Evolutionary conservation across 2,888 invertebrate species (phyloP).

Genomic region (Pyrocoelia pectoralis): DNA sequence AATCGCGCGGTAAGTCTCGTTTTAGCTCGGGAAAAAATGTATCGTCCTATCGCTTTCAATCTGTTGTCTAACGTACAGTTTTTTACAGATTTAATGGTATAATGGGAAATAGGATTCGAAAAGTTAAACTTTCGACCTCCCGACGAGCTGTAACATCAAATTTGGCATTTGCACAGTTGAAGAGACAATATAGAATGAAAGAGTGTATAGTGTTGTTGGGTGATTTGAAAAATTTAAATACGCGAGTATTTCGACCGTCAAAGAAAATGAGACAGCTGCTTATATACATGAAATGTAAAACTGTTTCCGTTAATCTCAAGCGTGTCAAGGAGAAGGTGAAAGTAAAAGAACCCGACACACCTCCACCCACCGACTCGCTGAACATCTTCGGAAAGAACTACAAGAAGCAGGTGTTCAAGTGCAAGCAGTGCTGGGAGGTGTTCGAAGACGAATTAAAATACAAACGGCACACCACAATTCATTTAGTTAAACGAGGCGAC

Average conservation of each 20-base stretch:
- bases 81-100: background rate
- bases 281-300: background rate
- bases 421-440: constrained; percentile 7
- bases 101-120: background rate
- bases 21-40: too few relatives aligned
- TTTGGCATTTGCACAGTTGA: too few relatives aligned
- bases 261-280: background rate
- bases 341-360: too few relatives aligned
- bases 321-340: background rate
- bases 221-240: constrained; percentile 7
- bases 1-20: too few relatives aligned
- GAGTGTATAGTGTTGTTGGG: constrained; percentile 8
- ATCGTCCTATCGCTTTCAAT: too few relatives aligned
- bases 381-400: constrained; percentile 11
- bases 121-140: background rate
- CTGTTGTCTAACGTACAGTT: background rate
- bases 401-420: constrained; percentile 2
- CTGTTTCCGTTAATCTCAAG: background rate
- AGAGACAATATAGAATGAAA: background rate
- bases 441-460: constrained; percentile 15
- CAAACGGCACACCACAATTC: constrained; percentile 18
- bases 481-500: constrained; percentile 3
- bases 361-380: background rate
- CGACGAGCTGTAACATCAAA: too few relatives aligned
- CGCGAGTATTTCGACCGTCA: background rate